A percentile compares a stretch with the other conserved stretches of the same genome.
Conservation (phyloP, 2,113 vertebrate species). For the Narcine bancroftii region DNA sequence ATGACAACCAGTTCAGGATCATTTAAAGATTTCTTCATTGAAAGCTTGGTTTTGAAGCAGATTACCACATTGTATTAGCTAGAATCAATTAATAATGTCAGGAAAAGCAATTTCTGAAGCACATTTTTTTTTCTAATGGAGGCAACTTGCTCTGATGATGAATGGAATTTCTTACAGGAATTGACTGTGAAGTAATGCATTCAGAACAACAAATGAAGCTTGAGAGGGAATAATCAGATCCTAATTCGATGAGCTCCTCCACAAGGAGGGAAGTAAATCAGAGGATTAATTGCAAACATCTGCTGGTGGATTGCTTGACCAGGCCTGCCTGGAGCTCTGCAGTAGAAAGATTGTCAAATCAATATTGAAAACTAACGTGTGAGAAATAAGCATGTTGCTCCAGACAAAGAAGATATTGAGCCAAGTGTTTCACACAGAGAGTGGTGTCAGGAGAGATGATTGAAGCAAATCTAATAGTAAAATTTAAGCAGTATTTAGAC, state of each 20-base stretch:
- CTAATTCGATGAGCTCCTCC: neutral
- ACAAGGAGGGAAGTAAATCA: neutral
- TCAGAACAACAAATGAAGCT: neutral
- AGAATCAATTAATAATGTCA: neutral
- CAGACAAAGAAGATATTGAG: no score
- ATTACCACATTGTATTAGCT: neutral
- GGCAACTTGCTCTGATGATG: neutral
- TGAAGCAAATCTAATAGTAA: no score
- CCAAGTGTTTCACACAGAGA: no score
- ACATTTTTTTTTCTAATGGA: neutral
- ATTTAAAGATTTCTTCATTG: neutral
- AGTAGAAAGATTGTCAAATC: neutral
- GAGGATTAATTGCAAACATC: neutral
- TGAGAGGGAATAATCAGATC: neutral
- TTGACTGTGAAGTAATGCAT: neutral
- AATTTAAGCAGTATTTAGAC: no score
- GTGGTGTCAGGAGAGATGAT: no score
- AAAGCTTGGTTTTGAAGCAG: neutral
- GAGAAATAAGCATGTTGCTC: neutral
- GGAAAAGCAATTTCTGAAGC: neutral
- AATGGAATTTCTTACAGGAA: neutral
- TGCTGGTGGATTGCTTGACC: neutral
- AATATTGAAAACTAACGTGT: neutral
- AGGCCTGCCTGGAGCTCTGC: neutral
- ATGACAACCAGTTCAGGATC: no score